These are phyloP conservation scores for Phacellophora camtschatica DNA, from an alignment of 30 jellyfish, hydroid and myxozoan species.

Conservation along the genomic window DNA sequence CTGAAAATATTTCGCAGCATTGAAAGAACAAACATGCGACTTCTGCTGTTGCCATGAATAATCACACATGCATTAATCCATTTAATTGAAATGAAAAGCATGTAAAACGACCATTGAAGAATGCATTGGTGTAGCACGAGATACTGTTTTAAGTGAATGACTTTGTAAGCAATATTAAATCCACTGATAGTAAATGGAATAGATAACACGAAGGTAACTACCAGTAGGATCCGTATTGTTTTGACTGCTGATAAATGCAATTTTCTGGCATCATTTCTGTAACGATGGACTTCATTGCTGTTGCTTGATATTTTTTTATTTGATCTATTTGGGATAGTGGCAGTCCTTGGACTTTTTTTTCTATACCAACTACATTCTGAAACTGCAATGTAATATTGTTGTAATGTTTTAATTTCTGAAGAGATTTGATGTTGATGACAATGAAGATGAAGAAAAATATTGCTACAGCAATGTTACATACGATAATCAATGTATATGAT, in stretches of 20 bases:
- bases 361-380: too few species aligned
- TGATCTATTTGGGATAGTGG: too few species aligned
- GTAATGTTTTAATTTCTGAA: too few species aligned
- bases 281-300: too few species aligned
- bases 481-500: neutral
- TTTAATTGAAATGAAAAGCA: slow-evolving; percentile 12
- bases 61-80: slow-evolving; percentile 25
- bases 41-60: slow-evolving; percentile 25
- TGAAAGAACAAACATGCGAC: neutral
- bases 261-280: slow-evolving; percentile 1
- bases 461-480: neutral
- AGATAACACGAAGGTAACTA: slow-evolving; percentile 16
- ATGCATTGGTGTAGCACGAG: neutral
- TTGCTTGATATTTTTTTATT: too few species aligned
- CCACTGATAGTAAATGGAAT: slow-evolving; percentile 21
- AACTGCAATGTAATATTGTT: neutral
- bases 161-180: slow-evolving; percentile 2
- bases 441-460: neutral
- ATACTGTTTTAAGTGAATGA: neutral
- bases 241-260: slow-evolving; percentile 44
- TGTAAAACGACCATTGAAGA: neutral
- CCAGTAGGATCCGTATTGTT: slow-evolving; percentile 40
- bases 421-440: neutral
- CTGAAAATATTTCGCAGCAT: neutral
- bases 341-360: too few species aligned